Evolutionary conservation across 2,888 invertebrate species (phyloP), one percentile per base, ranked within the genome.

Genomic region (Anaspis maculata): DNA sequence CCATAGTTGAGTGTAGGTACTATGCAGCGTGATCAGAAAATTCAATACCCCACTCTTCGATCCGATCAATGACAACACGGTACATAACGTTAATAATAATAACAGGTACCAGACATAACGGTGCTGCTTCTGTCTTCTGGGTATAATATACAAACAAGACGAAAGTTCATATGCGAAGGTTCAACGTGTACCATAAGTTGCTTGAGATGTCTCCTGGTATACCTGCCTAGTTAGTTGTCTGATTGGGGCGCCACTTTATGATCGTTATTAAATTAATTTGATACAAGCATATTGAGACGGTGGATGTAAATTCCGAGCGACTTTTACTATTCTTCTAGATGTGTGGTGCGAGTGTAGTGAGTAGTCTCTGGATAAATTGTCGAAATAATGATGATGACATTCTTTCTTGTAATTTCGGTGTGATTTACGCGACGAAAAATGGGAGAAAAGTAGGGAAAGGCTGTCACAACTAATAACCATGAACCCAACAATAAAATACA

Each of bases 401-500:
- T 19, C 19, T 19, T 19, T 19, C 19, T 14, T 11, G 14, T 24
- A 38, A 30, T 24, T 37, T 32, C 12, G 7, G 19, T 11, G 12
- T 19, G 32, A 32, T 36, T 36, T 32, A 37, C 32, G 29, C 25
- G 28, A 25, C 22, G 15, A 27, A 27, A 38, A 27, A 30, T 32
- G 19, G 23, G 30, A 38, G 33, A 38, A 38, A 34, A 38, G 16
- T 32, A 12, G 13, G 27, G 23, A 32, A 22, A 33, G 25, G 14
- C 21, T 27, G 38, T 37, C 37, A 37, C 33, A 33, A 33, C 33
- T 33, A 37, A 34, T 34, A 34, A 38, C 26, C 30, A 34, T 35
- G 34, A 39, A 39, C 22, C 32, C 23, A 39, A 35, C 35, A 39
- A 35, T 39, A 35, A 39, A 39, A 39, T 39, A 39, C 24, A 30